Conservation (phyloP, 2,113 vertebrate genomes). For the Isurus oxyrinchus region DNA sequence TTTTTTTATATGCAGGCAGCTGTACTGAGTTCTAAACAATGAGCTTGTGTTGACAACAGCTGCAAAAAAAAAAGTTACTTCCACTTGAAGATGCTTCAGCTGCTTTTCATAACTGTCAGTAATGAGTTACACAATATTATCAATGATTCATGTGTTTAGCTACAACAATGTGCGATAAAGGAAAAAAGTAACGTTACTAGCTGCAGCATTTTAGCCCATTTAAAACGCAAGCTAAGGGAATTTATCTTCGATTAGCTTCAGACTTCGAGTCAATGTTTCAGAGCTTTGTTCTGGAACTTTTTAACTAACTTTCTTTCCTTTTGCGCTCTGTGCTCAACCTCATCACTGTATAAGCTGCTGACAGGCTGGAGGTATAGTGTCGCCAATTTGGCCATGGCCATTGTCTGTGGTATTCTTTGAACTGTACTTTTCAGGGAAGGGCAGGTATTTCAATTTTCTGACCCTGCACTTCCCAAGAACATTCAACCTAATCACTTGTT, state of each 20-base stretch:
- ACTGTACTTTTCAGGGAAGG: not conserved
- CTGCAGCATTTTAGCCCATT: not conserved
- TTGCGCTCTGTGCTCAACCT: not conserved
- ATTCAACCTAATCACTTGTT: not conserved
- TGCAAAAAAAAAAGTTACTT: conserved; percentile 36
- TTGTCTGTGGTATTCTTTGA: not conserved
- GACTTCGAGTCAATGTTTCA: not conserved
- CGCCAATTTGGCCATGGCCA: not conserved
- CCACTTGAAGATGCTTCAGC: conserved; percentile 37
- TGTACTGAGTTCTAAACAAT: conserved; percentile 38
- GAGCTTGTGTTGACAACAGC: conserved; percentile 39
- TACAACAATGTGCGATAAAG: not conserved
- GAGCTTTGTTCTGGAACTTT: no score
- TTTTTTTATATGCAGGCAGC: conserved; percentile 15
- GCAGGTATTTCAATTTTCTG: not conserved
- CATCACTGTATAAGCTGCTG: not conserved
- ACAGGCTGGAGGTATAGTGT: not conserved
- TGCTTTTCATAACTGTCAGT: conserved; percentile 27
- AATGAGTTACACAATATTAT: conserved; percentile 9
- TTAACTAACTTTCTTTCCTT: not conserved
- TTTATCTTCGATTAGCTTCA: not conserved
- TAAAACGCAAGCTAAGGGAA: not conserved
- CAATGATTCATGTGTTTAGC: not conserved
- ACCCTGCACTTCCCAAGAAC: not conserved
- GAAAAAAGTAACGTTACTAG: not conserved